Evolutionary conservation across 2,888 invertebrate species (phyloP), one percentile per base, ranked within the genome.

Genomic region (Eupeodes luniger): DNA sequence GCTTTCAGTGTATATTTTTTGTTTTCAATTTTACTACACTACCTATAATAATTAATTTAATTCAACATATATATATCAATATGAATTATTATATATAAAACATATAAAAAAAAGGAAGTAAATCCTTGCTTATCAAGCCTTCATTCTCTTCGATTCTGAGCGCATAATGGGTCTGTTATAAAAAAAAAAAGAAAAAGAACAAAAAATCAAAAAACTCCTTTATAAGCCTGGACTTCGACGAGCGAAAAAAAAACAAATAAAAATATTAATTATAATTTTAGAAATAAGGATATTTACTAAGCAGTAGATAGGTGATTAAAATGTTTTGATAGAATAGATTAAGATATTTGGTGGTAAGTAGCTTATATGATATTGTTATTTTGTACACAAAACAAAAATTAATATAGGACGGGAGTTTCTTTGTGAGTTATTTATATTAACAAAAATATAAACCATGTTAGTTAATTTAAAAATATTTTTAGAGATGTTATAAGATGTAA

Each of bases 61-160:
- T 59, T 34, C 12, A 59, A 27, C 12, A 12, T 34, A 57, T 57
- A 6, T 27, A 12, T 34, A 57, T 57, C 14, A 57, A 57, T 27
- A 59, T 40, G 40, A 5, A 40, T 40, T 40, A 40, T 40, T 40
- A 40, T 40, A 40, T 40, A 40, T 40, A 40, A 40, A 40, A 40
- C 40, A 40, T 40, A 59, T 59, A n/a, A 7, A 57, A 0, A 55
- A 9, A 59, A 59, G 47, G 47, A 59, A 47, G 27, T 34, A 34
- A 72, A 72, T 72, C 72, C 72, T 59, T 72, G 72, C 72, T 72
- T 72, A 72, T 72, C 72, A 72, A 72, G 72, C 72, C 72, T 72
- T 72, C 72, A 72, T 72, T 72, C 72, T 72, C 72, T 72, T 72
- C 72, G 72, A 72, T 47, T 72, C 72, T 59, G 72, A 70, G 70